Base-by-base conservation (phyloP, 2,888 invertebrate genomes). In the Hemaris fuciformis region DNA sequence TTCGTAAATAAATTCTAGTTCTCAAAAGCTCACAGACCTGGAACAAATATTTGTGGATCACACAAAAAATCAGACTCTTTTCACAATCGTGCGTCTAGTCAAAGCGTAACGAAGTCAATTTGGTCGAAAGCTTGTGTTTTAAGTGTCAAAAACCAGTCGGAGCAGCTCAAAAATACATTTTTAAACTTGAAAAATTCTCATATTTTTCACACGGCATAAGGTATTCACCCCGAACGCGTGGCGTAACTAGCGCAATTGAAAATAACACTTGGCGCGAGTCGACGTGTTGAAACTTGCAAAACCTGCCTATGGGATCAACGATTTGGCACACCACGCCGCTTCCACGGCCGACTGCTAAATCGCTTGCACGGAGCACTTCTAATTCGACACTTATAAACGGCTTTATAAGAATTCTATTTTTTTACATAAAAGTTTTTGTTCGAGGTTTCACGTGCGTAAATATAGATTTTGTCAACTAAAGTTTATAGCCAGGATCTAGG, bases 261-360 rank as follows among this genome's bases (percentile, higher is more conserved):
- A 53, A 53, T 53, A 53, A 53, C 53, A 53, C 53, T 53, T 27
- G 4, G 31, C 27, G n/a, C n/a, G n/a, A n/a, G n/a, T n/a, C n/a
- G 31, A 18, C 53, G 53, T 53, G 53, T 31, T 1, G 4, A 10
- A 27, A 27, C 31, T 53, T 15, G 27, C 8, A 18, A 48, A 48
- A 27, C 53, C 53, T 20, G 18, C 10, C 10, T 31, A 18, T 15
- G 27, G 15, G 15, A 53, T 18, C 10, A 27, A 31, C 18, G 15
- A 53, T 53, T 53, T 53, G 31, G 53, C 53, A 53, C 5, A n/a
- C 5, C 3, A 53, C 31, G 18, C n/a, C 23, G 46, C 10, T 46
- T n/a, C 10, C 23, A 25, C 46, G n/a, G n/a, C 1, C n/a, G 46
- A 6, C 0, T 5, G 13, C 5, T 2, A 45, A 10, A 45, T 45